A percentile compares a stretch with the other conserved stretches of the same genome.
phyloP scores from a whole-genome alignment of 2,113 vertebrate species.

The Antechinus stuartii region DNA sequence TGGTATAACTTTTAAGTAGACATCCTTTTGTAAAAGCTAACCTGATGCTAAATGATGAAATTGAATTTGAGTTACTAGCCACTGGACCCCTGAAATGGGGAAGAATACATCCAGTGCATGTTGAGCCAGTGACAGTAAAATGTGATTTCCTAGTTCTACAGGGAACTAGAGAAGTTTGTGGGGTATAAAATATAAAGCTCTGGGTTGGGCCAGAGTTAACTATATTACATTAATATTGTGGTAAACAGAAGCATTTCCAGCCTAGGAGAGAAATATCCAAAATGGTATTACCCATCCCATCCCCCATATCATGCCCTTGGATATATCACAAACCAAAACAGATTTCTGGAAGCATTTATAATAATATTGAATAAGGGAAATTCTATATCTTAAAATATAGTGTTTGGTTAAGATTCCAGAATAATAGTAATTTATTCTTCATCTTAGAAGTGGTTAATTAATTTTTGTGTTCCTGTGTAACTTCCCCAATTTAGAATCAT shows the following conservation, averaged over 20 bases:
- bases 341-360: background rate
- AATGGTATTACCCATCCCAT: background rate
- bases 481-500: background rate
- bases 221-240: background rate
- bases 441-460: background rate
- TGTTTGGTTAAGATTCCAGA: background rate
- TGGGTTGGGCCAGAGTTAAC: background rate
- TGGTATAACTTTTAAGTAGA: background rate
- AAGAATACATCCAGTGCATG: background rate
- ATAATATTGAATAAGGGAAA: background rate
- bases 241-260: background rate
- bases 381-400: background rate
- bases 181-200: background rate
- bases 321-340: background rate
- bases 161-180: background rate
- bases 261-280: background rate
- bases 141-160: background rate
- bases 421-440: background rate
- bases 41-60: background rate
- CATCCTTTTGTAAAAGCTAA: background rate
- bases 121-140: background rate
- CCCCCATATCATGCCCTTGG: background rate
- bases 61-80: background rate
- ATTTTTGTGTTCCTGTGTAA: background rate
- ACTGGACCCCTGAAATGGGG: background rate